A percentile compares a stretch with the other conserved stretches of the same genome.
Conservation (phyloP, 2,888 invertebrate genomes). For the Eupithecia pulchellata region DNA sequence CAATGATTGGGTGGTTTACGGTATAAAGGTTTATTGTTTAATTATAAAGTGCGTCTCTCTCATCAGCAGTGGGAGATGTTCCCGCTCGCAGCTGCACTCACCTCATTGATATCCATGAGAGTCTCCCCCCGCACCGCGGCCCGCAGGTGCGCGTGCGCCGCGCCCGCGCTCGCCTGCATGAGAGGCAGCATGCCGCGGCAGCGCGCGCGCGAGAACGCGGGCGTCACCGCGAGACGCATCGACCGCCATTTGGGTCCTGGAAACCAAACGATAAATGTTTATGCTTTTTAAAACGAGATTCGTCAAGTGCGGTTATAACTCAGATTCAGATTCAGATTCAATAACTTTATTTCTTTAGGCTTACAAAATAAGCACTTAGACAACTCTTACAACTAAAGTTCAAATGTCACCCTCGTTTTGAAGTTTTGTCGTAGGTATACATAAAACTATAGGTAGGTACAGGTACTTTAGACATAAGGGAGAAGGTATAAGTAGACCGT, state of each 20-base stretch:
- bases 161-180: conserved; percentile 59
- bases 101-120: conserved; percentile 58
- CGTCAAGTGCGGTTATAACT: too few relatives aligned
- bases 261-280: not conserved
- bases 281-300: not conserved
- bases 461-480: too few relatives aligned
- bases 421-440: too few relatives aligned
- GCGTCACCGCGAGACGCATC: conserved; percentile 60
- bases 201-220: conserved; percentile 64
- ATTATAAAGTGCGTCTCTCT: not conserved
- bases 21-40: not conserved
- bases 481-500: too few relatives aligned
- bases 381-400: too few relatives aligned
- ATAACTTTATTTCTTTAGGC: too few relatives aligned
- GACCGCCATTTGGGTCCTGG: conserved; percentile 64
- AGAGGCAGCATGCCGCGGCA: conserved; percentile 65
- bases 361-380: too few relatives aligned
- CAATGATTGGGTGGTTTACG: too few relatives aligned
- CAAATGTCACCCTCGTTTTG: too few relatives aligned
- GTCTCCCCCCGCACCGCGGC: conserved; percentile 39
- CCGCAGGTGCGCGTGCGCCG: conserved; percentile 48
- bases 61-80: not conserved
- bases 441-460: too few relatives aligned
- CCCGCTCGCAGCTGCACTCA: conserved; percentile 38
- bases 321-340: too few relatives aligned